Base-by-base conservation (phyloP, 1,140 invertebrate species). In the Lasioglossum baleicum region DNA sequence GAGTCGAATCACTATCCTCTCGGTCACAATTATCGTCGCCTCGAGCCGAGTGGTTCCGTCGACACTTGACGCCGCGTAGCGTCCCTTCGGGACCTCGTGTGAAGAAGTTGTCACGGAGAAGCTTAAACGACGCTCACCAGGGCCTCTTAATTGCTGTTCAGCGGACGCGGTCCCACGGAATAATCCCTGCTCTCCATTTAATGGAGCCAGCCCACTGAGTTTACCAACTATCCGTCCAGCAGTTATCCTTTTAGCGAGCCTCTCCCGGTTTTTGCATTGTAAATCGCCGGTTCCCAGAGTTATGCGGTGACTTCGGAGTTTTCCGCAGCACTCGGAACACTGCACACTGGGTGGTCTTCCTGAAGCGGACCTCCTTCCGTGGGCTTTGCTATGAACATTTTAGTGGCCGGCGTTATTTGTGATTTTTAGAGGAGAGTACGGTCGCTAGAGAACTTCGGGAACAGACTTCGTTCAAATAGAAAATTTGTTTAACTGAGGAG, bases 31-130 rank as follows among this genome's bases (percentile, higher is more conserved):
- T 83, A 74, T 76, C 68, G 61, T 75, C 31, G 26, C 53, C 65
- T 17, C 48, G 53, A 64, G 68, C 44, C 78, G 83, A 84, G 76
- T 79, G 67, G 71, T 83, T 82, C 82, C 70, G 80, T 78, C 81
- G 63, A 65, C 60, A 56, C 53, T 77, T 26, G 53, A 58, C 35
- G 31, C 31, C 31, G 26, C 26, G 26, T 1, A 26, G 26, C 26
- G 26, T 26, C n/a, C n/a, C n/a, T n/a, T n/a, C 26, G 44, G 51
- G 51, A 42, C n/a, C 26, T 56, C 35, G 31, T 7, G 17, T 13
- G 58, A 53, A 73, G 69, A 73, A 72, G 35, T 48, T 17, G 40
- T 65, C 40, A 22, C 10, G 20, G 22, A 44, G 26, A 26, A 26
- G 26, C 26, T 26, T 26, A 26, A 26, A 26, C 26, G 26, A 26